phyloP scores from a whole-genome alignment of 2,797 vertebrate genomes.

The Graptemys geographica region DNA sequence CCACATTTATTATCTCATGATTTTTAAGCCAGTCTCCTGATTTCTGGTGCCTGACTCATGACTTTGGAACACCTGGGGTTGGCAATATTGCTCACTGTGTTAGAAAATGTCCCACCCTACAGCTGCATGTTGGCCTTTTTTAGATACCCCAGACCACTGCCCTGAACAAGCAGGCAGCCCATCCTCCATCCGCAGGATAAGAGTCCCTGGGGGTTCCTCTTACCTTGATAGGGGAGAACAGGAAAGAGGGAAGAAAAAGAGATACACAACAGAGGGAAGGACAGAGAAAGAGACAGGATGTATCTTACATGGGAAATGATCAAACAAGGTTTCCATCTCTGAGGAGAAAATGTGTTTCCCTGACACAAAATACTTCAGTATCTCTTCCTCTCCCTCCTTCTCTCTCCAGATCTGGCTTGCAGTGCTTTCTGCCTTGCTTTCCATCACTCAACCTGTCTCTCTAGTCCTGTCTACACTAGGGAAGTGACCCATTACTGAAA shows the following conservation, averaged over 20 bases:
- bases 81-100: not conserved
- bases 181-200: not conserved
- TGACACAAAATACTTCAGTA: not conserved
- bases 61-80: not conserved
- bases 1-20: not conserved
- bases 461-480: not conserved
- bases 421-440: not conserved
- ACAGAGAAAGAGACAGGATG: constrained; percentile 7
- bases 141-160: not conserved
- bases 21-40: accelerated
- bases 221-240: not conserved
- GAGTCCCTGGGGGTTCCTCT: not conserved
- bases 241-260: not conserved
- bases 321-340: constrained; percentile 27
- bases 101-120: accelerated
- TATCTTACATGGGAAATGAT: constrained; percentile 50
- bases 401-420: not conserved
- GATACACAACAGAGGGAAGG: not conserved
- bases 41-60: not conserved
- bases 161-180: not conserved
- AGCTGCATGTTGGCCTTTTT: not conserved
- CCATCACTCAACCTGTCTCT: not conserved
- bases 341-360: not conserved
- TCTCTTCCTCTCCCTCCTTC: not conserved
- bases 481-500: not conserved